Conservation (phyloP, 2,888 invertebrate genomes). For the Calameuta idolon region DNA sequence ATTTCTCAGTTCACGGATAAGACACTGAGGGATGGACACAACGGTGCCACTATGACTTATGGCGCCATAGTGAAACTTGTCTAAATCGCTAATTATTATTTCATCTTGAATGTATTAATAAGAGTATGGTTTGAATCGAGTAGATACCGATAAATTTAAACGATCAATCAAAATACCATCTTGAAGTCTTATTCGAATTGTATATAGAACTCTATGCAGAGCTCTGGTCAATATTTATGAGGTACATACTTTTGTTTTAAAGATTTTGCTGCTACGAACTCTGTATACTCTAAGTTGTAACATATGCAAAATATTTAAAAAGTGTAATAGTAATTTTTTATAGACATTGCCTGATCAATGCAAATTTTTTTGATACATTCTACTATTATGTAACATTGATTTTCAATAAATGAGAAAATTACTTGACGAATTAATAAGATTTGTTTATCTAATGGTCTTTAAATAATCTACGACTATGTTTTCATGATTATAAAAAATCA, state of each 20-base stretch:
- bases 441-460: not conserved
- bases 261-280: not conserved
- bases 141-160: not conserved
- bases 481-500: not conserved
- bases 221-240: slow-evolving; percentile 4
- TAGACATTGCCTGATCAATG: slow-evolving; percentile 15
- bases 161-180: not conserved
- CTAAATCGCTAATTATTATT: not conserved
- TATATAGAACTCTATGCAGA: slow-evolving; percentile 2
- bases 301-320: slow-evolving; percentile 6
- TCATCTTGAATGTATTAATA: not conserved
- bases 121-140: not conserved
- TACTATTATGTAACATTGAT: slow-evolving; percentile 38
- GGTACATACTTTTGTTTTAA: not conserved
- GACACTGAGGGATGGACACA: not conserved
- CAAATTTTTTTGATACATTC: slow-evolving; percentile 35
- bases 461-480: not conserved
- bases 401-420: slow-evolving; percentile 38
- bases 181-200: slow-evolving; percentile 4
- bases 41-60: not conserved
- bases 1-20: not conserved
- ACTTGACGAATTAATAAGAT: not conserved
- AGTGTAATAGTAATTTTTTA: slow-evolving; percentile 7
- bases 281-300: slow-evolving; percentile 7
- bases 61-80: not conserved